Base-by-base conservation (phyloP, 1,140 invertebrate genomes). In the Grapholita molesta region DNA sequence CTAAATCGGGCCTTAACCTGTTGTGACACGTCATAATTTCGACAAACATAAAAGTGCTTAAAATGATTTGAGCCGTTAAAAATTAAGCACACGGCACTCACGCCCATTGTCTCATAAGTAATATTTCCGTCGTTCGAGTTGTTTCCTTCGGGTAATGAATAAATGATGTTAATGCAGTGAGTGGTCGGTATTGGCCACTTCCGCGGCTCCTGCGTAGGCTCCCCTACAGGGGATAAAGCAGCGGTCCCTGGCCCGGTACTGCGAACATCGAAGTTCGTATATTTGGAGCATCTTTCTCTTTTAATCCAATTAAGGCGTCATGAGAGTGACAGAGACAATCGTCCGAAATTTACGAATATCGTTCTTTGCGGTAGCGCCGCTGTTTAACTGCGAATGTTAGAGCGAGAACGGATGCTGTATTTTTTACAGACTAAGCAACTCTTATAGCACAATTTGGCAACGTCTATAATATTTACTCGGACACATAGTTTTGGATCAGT, bases 111-210 rank as follows among this genome's bases (percentile, higher is more conserved):
- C 74, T 80, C 70, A 67, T 75, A 78, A 69, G 77, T 81, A 77
- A 80, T 80, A 75, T 79, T 75, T 84, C 82, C 80, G 77, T 66
- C 69, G 74, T 67, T 72, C 64, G 76, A 70, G 75, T 67, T 70
- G 77, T 78, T 83, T 83, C 83, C 81, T 79, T 61, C 70, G 75
- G 35, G 69, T 74, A 76, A 77, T 82, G 73, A 77, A 75, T 80
- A 82, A 79, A 84, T 84, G 76, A 84, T 82, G 78, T 75, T 74
- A 79, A 73, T 73, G 68, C 68, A 72, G 74, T 70, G 72, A 75
- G 71, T 61, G 55, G 25, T 57, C 53, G 53, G 23, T 15, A 61
- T 61, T 61, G 55, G 55, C 28, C 25, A 15, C 55, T 30, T 61
- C 55, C 55, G 55, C 25, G 55, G 18, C 15, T 42, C 12, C 24